Base-by-base conservation (phyloP, 35 echinoderm and acorn worm species). In the Diadema setosum region DNA sequence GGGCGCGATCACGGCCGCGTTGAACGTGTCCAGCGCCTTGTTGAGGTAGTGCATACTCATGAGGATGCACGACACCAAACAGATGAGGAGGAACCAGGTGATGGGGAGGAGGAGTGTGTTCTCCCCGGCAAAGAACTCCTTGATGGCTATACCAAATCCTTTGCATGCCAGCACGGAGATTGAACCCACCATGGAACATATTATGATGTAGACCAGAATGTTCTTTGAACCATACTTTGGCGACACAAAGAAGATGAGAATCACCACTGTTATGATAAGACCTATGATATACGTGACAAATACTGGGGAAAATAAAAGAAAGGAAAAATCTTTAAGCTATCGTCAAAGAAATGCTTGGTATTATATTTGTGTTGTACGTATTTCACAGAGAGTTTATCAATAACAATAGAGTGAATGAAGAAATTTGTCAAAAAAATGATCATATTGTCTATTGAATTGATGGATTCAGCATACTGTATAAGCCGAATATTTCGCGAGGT, bases 121-220 rank as follows among this genome's bases (percentile, higher is more conserved):
- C 35, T 46, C 18, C 3, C 91, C 91, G 15, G 61, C 37, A 5
- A 88, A 88, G 32, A 57, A 83, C 41, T 93, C 85, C 45, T 93
- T 93, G 84, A 93, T 69, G 1, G 85, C 91, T 43, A 97, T 97
- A 44, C 95, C 95, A 37, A 97, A 83, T 25, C 95, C 95, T 82
- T 97, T 97, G 69, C 91, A 93, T 40, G 95, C 91, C 23, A 97
- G 80, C 17, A 97, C 95, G 14, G 95, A 97, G 46, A 97, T 50
- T 26, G 95, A 97, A 4, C 95, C 95, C 34, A 97, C 93, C 42
- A 97, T 18, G 3, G 95, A 93, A 63, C 95, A 97, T 45, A 97
- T 97, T 0, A 87, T 93, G 15, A 97, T 90, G 87, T 97, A 97
- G 48, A 97, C 81, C 9, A 97, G 82, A 27, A 97, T 93, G 83